phyloP scores from a whole-genome alignment of 2,113 vertebrate species.

The Athene cunicularia region DNA sequence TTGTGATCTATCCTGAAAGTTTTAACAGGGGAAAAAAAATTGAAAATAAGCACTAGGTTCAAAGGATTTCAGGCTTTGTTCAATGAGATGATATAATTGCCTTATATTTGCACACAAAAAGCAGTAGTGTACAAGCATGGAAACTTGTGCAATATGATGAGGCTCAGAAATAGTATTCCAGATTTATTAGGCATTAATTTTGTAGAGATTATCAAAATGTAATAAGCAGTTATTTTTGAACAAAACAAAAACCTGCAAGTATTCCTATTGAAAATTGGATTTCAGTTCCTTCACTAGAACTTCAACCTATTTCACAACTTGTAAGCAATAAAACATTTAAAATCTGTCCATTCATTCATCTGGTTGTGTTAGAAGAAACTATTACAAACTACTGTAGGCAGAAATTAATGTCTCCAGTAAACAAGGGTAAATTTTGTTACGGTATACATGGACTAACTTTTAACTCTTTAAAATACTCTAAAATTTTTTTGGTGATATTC shows the following conservation, averaged over 20 bases:
- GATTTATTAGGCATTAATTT: not conserved
- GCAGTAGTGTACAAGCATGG: not conserved
- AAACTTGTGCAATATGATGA: not conserved
- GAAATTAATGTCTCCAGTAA: not conserved
- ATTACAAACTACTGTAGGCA: not conserved
- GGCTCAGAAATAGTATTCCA: not conserved
- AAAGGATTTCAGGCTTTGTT: not conserved
- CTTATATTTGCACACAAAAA: not conserved
- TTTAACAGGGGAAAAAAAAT: not conserved
- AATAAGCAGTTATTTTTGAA: not conserved
- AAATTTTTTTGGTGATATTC: not conserved
- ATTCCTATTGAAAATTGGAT: not conserved
- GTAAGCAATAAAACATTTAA: slow-evolving; percentile 42
- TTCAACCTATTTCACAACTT: not conserved
- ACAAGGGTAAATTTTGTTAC: not conserved
- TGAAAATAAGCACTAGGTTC: not conserved
- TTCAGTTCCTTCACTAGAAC: not conserved
- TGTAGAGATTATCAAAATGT: not conserved
- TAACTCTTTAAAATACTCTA: not conserved
- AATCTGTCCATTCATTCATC: slow-evolving; percentile 52
- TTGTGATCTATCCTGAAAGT: not conserved
- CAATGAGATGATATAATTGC: not conserved
- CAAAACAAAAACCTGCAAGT: not conserved
- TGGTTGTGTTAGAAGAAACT: not conserved
- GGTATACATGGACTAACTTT: not conserved